Evolutionary conservation across 2,113 vertebrate genomes (phyloP).

Genomic region (Isichthys henryi): DNA sequence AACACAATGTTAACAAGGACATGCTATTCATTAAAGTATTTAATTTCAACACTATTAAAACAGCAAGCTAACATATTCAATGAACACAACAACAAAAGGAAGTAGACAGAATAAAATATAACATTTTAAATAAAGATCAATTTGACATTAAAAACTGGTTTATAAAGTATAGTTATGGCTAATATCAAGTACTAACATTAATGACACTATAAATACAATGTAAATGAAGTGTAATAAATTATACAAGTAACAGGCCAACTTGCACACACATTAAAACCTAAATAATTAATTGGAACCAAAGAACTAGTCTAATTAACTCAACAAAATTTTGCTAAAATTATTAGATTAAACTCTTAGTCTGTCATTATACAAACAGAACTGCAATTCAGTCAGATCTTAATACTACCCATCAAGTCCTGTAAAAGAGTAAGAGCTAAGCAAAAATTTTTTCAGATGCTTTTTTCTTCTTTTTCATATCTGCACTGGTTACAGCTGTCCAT

Average conservation of each 20-base stretch:
- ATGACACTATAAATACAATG: not conserved
- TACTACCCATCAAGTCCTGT: not conserved
- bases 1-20: not conserved
- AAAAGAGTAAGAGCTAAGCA: slow-evolving; percentile 38
- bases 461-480: slow-evolving; percentile 73
- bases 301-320: not conserved
- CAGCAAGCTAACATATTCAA: not conserved
- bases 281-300: not conserved
- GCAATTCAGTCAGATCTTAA: not conserved
- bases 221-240: not conserved
- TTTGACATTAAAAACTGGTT: not conserved
- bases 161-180: not conserved
- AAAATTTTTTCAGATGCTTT: slow-evolving; percentile 68
- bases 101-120: not conserved
- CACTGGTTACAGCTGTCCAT: slow-evolving; percentile 72
- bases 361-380: not conserved
- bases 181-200: not conserved
- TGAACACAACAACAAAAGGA: not conserved
- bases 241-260: slow-evolving; percentile 1
- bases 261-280: not conserved
- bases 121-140: not conserved
- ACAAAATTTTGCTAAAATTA: not conserved
- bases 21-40: not conserved
- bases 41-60: not conserved
- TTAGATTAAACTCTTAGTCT: not conserved